Evolutionary conservation across 1,140 invertebrate species (phyloP).

Genomic region (Drosophila teissieri): DNA sequence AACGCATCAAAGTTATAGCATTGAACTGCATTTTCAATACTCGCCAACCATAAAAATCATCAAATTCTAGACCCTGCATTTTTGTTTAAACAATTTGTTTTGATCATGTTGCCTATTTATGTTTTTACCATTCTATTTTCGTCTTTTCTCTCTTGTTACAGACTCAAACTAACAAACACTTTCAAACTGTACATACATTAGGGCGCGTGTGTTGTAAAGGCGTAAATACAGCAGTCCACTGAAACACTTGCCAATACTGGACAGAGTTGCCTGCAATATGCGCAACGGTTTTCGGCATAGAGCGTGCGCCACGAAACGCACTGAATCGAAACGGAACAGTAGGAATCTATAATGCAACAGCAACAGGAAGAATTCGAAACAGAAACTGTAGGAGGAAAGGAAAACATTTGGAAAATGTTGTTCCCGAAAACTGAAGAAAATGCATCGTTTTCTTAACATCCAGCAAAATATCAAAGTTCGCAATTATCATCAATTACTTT

Average conservation of each 20-base stretch:
- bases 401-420: conserved; percentile 50
- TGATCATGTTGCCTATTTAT: conserved; percentile 62
- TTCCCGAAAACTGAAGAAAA: conserved; percentile 75
- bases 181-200: conserved; percentile 16
- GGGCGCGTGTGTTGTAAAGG: conserved; percentile 18
- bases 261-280: conserved; percentile 55
- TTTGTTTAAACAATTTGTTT: conserved; percentile 23
- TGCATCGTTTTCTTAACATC: conserved; percentile 84
- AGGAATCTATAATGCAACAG: conserved; percentile 47
- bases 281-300: conserved; percentile 48
- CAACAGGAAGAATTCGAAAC: conserved; percentile 12
- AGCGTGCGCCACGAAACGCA: conserved; percentile 59
- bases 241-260: conserved; percentile 52
- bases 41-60: conserved; percentile 6
- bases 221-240: conserved; percentile 2
- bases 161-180: conserved; percentile 51
- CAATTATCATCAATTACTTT: conserved; percentile 84
- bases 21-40: conserved; percentile 4
- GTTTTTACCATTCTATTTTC: conserved; percentile 72
- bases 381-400: conserved; percentile 24
- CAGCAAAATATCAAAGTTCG: conserved; percentile 84
- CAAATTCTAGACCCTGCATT: neutral
- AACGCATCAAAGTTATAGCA: conserved; percentile 12
- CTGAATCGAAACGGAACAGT: conserved; percentile 50
- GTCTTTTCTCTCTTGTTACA: conserved; percentile 63